These are phyloP conservation scores for Nasua narica DNA, from an alignment of 2,797 vertebrate species.

Conservation along the genomic window DNA sequence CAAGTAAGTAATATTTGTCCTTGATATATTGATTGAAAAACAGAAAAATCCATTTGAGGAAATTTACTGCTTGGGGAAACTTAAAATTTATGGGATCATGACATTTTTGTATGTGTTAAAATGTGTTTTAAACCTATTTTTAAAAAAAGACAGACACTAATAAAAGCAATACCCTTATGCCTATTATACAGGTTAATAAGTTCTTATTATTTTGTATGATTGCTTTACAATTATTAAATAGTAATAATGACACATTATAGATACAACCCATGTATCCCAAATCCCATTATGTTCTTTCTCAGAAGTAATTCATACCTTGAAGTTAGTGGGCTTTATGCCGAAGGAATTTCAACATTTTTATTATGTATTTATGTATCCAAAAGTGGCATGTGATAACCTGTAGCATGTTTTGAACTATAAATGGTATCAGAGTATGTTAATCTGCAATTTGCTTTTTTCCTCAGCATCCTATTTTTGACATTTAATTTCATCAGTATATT, in stretches of 20 bases:
- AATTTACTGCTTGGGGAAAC: background rate
- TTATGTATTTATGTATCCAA: background rate
- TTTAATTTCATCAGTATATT: constrained; percentile 1
- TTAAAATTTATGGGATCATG: constrained; percentile 28
- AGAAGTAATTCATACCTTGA: background rate
- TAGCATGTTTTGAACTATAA: background rate
- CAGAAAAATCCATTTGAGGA: constrained; percentile 43
- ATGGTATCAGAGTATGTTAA: background rate
- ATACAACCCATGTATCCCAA: background rate
- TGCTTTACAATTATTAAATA: background rate
- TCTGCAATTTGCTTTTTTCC: background rate
- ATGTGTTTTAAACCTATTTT: constrained; percentile 26
- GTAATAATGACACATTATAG: background rate
- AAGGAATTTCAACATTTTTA: background rate
- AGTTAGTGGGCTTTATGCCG: background rate
- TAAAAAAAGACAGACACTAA: background rate
- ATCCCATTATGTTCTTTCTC: constrained; percentile 15
- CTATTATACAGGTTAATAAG: background rate
- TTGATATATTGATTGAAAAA: background rate
- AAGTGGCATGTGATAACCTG: background rate
- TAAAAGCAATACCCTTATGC: background rate
- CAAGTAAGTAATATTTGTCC: constrained; percentile 15
- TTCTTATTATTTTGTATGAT: constrained; percentile 8
- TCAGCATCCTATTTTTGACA: background rate
- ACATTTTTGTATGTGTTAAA: constrained; percentile 2